Percentiles rank a stretch among this genome's conserved stretches.
phyloP scores from a whole-genome alignment of 2,113 vertebrate species.

The Myiopsitta monachus region DNA sequence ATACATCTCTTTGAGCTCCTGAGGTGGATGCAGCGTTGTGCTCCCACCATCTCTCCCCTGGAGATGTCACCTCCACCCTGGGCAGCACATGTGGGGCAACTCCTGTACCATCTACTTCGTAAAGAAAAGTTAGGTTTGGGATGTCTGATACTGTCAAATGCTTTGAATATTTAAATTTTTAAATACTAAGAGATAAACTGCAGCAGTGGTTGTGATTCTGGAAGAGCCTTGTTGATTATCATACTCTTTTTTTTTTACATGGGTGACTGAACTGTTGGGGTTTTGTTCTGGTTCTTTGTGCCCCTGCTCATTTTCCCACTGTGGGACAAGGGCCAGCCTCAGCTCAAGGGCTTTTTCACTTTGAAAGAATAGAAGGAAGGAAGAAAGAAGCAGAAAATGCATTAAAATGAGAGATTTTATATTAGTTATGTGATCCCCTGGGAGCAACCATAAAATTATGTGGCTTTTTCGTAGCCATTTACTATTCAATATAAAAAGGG shows the following conservation, averaged over 20 bases:
- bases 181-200: background rate
- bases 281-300: background rate
- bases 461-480: conserved; percentile 56
- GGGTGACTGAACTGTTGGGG: background rate
- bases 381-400: conserved; percentile 44
- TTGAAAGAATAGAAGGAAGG: conserved; percentile 51
- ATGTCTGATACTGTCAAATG: background rate
- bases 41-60: background rate
- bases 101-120: background rate
- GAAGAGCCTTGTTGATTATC: background rate
- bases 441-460: conserved; percentile 61
- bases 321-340: background rate
- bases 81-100: background rate
- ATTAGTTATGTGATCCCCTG: conserved; percentile 31
- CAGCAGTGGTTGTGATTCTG: background rate
- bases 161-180: too few species aligned
- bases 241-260: background rate
- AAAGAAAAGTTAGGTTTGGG: background rate
- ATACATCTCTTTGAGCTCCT: background rate
- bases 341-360: conserved; percentile 39
- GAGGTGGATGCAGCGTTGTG: background rate
- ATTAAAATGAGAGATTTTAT: conserved; percentile 56
- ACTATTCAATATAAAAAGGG: conserved; percentile 59
- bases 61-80: accelerated
- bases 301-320: background rate